Conservation (phyloP, 2,888 invertebrate species). For the Tridacna gigas region DNA sequence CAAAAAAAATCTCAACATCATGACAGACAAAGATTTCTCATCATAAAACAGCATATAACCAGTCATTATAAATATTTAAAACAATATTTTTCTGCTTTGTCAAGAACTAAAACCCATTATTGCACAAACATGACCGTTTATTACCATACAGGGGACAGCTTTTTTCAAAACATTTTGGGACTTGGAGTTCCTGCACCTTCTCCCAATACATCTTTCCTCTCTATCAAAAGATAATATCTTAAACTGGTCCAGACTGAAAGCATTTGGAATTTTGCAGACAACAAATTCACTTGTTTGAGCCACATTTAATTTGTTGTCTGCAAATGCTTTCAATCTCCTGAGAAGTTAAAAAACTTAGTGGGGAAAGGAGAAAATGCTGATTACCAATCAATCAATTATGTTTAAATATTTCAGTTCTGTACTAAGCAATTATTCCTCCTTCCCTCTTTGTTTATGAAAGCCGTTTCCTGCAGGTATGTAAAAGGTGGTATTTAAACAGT, state of each 20-base stretch:
- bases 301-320: too few species aligned
- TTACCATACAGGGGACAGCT: not conserved
- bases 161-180: not conserved
- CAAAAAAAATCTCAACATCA: too few species aligned
- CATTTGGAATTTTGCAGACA: not conserved
- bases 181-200: too few species aligned
- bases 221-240: not conserved
- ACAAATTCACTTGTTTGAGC: too few species aligned
- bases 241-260: not conserved
- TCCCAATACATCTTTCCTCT: too few species aligned
- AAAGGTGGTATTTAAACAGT: not conserved
- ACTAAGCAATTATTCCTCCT: not conserved
- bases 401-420: too few species aligned
- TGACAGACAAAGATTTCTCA: too few species aligned
- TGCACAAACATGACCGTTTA: not conserved
- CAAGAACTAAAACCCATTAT: not conserved
- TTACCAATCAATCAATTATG: not conserved
- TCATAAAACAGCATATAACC: too few species aligned
- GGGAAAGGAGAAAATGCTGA: slow-evolving; percentile 11
- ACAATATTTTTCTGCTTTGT: not conserved
- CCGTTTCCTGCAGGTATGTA: not conserved
- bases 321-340: not conserved
- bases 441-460: not conserved
- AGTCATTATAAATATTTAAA: too few species aligned
- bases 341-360: not conserved